Evolutionary conservation across 2,888 invertebrate species (phyloP).

Genomic region (Epinotia brunnichana): DNA sequence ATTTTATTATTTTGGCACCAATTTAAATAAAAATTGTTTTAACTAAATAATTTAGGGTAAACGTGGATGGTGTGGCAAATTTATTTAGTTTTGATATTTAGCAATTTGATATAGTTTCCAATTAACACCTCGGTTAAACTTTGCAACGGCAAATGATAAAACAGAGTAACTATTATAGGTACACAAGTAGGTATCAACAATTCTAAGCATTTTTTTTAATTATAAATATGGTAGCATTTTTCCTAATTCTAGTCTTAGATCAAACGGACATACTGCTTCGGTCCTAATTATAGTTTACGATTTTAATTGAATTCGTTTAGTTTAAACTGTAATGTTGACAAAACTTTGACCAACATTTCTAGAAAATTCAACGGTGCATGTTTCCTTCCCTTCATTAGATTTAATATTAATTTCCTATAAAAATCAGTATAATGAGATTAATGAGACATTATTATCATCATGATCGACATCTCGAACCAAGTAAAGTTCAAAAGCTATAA

Average conservation of each 20-base stretch:
- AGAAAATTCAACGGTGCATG: background rate
- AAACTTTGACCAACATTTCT: too few relatives aligned
- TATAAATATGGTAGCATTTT: too few relatives aligned
- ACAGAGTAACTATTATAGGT: too few relatives aligned
- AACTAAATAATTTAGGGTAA: slow-evolving; percentile 12
- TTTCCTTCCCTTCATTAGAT: background rate
- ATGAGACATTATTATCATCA: slow-evolving; percentile 6
- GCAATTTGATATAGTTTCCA: slow-evolving; percentile 31
- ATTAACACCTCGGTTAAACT: slow-evolving; percentile 14
- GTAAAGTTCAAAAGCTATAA: slow-evolving; percentile 50
- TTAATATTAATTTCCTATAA: background rate
- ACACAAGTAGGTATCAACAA: too few relatives aligned
- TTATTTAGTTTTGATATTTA: slow-evolving; percentile 24
- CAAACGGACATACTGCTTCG: background rate
- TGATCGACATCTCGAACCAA: slow-evolving; percentile 6
- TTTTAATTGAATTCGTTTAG: too few relatives aligned
- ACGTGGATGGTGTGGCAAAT: slow-evolving; percentile 18
- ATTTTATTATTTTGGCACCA: slow-evolving; percentile 26
- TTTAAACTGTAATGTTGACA: too few relatives aligned
- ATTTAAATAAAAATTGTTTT: slow-evolving; percentile 3
- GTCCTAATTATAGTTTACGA: background rate
- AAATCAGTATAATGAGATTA: background rate
- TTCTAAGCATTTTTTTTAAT: too few relatives aligned
- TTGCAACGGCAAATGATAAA: background rate
- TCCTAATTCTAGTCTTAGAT: too few relatives aligned